phyloP scores from a whole-genome alignment of 2,113 vertebrate genomes.

The Nycticryphes semicollaris region DNA sequence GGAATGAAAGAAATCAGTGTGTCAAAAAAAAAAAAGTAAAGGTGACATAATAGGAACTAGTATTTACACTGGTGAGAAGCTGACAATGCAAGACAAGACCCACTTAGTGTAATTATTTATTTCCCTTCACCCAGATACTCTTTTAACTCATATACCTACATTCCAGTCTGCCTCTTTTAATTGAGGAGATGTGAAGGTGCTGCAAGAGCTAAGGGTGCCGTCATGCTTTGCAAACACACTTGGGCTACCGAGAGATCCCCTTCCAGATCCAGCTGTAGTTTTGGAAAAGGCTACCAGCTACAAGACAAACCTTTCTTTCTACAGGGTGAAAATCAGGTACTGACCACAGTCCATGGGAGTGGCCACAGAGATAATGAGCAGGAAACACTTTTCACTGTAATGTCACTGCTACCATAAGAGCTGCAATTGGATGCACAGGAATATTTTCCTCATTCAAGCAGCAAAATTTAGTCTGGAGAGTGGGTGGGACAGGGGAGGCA shows the following conservation, averaged over 20 bases:
- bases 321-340: background rate
- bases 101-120: background rate
- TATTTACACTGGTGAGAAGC: background rate
- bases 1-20: background rate
- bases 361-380: background rate
- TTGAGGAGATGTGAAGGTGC: background rate
- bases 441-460: background rate
- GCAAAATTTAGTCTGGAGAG: background rate
- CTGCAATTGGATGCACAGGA: background rate
- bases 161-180: background rate
- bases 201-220: background rate
- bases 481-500: background rate
- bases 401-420: background rate
- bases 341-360: background rate
- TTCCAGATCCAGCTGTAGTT: background rate
- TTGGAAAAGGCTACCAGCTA: background rate
- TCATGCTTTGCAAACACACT: background rate
- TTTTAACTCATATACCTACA: background rate
- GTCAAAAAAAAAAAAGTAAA: background rate
- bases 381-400: background rate
- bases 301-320: background rate
- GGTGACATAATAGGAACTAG: background rate
- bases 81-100: background rate
- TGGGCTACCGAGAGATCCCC: background rate
- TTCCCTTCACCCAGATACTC: background rate